These are phyloP conservation scores for Xenopus tropicalis DNA, from an alignment of 2,113 vertebrate species.

Conservation along the genomic window DNA sequence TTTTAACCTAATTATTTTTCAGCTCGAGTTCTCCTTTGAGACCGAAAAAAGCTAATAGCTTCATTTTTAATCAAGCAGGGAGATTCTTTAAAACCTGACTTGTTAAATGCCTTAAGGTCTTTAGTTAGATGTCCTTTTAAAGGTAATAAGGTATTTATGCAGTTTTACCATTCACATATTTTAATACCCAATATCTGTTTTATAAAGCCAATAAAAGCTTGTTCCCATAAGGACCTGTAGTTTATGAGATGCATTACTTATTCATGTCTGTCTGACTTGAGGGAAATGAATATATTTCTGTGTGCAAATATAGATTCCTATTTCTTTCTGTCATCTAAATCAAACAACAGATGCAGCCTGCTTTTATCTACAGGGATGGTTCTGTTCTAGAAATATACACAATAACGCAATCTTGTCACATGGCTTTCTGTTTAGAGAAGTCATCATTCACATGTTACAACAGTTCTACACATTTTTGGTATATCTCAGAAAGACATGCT, in stretches of 20 bases:
- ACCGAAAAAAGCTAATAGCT: too few species aligned
- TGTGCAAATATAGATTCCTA: slow-evolving; percentile 15
- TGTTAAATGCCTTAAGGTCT: too few species aligned
- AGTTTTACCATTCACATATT: slow-evolving; percentile 10
- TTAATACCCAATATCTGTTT: not conserved
- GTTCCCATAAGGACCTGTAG: slow-evolving; percentile 18
- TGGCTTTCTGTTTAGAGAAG: slow-evolving; percentile 3
- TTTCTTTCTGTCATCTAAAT: slow-evolving; percentile 8
- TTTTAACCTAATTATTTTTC: too few species aligned
- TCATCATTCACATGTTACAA: not conserved
- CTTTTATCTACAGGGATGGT: slow-evolving; percentile 3
- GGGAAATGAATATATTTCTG: slow-evolving; percentile 20
- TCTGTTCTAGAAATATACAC: slow-evolving; percentile 8
- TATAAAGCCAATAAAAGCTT: not conserved
- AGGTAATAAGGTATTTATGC: not conserved
- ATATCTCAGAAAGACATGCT: too few species aligned
- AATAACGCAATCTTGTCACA: not conserved
- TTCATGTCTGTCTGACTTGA: slow-evolving; percentile 17
- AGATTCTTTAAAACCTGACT: too few species aligned
- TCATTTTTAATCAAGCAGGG: too few species aligned
- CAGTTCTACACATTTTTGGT: not conserved
- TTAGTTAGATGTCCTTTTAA: too few species aligned
- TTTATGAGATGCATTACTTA: slow-evolving; percentile 23
- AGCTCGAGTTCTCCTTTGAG: too few species aligned
- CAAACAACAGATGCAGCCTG: slow-evolving; percentile 3